Evolutionary conservation across 1,140 invertebrate genomes (phyloP).

Genomic region (Sesamia nonagrioides): DNA sequence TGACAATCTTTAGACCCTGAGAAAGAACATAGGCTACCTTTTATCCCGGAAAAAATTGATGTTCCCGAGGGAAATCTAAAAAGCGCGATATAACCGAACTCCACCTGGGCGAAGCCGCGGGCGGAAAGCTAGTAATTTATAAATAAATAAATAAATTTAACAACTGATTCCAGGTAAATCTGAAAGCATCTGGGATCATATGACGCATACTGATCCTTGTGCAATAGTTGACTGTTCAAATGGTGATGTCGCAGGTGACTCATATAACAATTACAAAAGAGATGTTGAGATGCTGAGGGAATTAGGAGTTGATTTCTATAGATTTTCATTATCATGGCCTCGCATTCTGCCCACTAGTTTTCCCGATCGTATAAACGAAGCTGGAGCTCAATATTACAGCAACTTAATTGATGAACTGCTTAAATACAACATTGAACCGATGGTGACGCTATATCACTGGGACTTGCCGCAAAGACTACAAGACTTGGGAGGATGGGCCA

Average conservation of each 20-base stretch:
- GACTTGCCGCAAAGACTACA: conserved; percentile 89
- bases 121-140: too few species aligned
- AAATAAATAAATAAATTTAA: neutral
- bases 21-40: too few species aligned
- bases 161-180: conserved; percentile 80
- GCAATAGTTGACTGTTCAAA: conserved; percentile 87
- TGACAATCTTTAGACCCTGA: too few species aligned
- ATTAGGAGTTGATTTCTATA: conserved; percentile 87
- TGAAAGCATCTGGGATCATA: conserved; percentile 88
- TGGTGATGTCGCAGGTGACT: conserved; percentile 82
- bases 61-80: too few species aligned
- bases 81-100: too few species aligned
- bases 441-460: conserved; percentile 91
- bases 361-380: conserved; percentile 86
- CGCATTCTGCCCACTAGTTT: conserved; percentile 89
- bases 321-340: conserved; percentile 91
- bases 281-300: conserved; percentile 87
- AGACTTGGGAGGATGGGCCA: conserved; percentile 90
- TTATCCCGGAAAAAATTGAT: too few species aligned
- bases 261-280: conserved; percentile 80
- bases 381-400: conserved; percentile 89
- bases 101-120: too few species aligned
- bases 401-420: conserved; percentile 89
- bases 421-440: conserved; percentile 85
- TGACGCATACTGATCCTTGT: conserved; percentile 83